These are phyloP conservation scores for Cromileptes altivelis DNA, from an alignment of 2,113 vertebrate genomes.

Conservation along the genomic window DNA sequence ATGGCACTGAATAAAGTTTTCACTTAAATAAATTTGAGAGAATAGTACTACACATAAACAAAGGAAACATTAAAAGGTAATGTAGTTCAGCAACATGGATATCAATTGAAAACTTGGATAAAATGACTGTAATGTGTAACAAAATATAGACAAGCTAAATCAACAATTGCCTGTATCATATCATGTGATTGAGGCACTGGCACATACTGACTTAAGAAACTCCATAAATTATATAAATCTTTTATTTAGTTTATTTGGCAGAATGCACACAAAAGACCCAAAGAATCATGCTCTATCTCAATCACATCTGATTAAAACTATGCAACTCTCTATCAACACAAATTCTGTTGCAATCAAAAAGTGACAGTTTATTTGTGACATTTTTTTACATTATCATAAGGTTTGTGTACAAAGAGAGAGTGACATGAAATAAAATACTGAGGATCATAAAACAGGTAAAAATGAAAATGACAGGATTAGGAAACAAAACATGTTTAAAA, in stretches of 20 bases:
- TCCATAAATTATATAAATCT: constrained; percentile 49
- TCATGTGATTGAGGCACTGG: not conserved
- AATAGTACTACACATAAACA: too few species aligned
- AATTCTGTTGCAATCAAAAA: constrained; percentile 56
- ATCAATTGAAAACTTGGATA: not conserved
- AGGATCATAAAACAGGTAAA: constrained; percentile 43
- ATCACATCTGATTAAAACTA: constrained; percentile 25
- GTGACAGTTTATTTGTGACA: constrained; percentile 54
- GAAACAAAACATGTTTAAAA: constrained; percentile 51
- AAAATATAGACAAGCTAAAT: not conserved
- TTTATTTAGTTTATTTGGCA: constrained; percentile 83
- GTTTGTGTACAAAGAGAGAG: constrained; percentile 57
- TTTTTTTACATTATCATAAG: constrained; percentile 25
- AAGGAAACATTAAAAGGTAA: too few species aligned
- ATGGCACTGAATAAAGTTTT: too few species aligned
- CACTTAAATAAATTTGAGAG: too few species aligned
- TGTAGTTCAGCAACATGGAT: too few species aligned
- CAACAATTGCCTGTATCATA: not conserved
- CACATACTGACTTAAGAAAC: not conserved
- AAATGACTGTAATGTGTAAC: not conserved
- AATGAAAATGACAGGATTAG: constrained; percentile 42
- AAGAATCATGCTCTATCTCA: constrained; percentile 58
- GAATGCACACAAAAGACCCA: constrained; percentile 75
- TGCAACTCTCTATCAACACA: constrained; percentile 48
- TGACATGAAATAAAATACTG: constrained; percentile 50